Base-by-base conservation (phyloP, 2,113 vertebrate genomes). In the Tursiops truncatus region DNA sequence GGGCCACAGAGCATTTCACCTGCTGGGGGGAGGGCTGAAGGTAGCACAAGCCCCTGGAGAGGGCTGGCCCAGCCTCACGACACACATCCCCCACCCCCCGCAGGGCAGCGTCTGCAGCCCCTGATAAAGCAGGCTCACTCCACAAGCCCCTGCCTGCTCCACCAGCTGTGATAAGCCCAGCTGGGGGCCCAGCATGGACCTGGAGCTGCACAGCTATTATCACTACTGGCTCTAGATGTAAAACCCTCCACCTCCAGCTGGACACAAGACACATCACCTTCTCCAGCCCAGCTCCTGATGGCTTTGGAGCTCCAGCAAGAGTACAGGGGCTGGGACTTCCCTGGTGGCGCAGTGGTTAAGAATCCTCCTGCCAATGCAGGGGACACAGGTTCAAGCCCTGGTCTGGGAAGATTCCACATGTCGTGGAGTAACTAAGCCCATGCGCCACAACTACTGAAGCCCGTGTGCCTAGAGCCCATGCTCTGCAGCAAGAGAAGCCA, bases 1-100 rank as follows among this genome's bases (percentile, higher is more conserved):
- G 33, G 15, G 73, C 94, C 62, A 97, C 91, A 12, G 93, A 96
- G 76, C 97, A 97, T 94, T 98, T 97, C 76, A 98, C 94, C 98
- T 99, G 98, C 98, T 98, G 88, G 18, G 0, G 13, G 20, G 62
- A 14, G 60, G n/a, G n/a, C 80, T 68, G 33, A 77, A 58, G 44
- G 17, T 50, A 63, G n/a, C 67, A 38, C 14, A 20, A 56, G 6
- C 3, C 36, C n/a, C 47, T 63, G 25, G 14, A 11, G 47, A 50
- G 36, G n/a, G 50, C 13, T 5, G 12, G 28, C 23, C 41, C 18
- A 26, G 6, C 21, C 18, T 58, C n/a, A 58, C 0, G 6, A 38
- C 77, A 25, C n/a, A 38, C n/a, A 26, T 38, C n/a, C 38, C 67
- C 4, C 14, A 5, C 58, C 33, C 25, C 23, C 10, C 21, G 38